Percentiles rank a stretch among this genome's conserved stretches.
These are phyloP conservation scores for Drosophila bocqueti DNA, from an alignment of 1,140 invertebrate genomes.

Conservation along the genomic window DNA sequence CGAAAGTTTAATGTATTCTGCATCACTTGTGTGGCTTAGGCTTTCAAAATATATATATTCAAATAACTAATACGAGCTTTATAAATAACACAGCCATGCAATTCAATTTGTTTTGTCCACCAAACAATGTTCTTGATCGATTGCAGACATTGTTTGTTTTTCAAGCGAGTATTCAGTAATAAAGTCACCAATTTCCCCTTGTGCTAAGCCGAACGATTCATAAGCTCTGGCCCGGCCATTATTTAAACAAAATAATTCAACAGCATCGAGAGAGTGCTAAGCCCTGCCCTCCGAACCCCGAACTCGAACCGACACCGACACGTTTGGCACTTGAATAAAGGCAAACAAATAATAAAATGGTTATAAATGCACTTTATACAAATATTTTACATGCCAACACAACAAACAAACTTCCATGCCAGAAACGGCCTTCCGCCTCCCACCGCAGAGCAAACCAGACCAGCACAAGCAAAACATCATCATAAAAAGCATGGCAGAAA, in stretches of 20 bases:
- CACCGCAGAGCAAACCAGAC: slow-evolving; percentile 15
- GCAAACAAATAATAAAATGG: slow-evolving; percentile 68
- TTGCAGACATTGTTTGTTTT: slow-evolving; percentile 26
- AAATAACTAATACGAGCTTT: slow-evolving; percentile 29
- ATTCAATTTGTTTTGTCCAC: slow-evolving; percentile 21
- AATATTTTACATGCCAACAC: slow-evolving; percentile 67
- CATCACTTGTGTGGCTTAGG: neutral
- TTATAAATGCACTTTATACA: slow-evolving; percentile 68
- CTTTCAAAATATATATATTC: neutral
- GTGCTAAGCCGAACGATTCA: slow-evolving; percentile 37
- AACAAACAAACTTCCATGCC: slow-evolving; percentile 29
- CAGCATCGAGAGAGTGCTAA: slow-evolving; percentile 44
- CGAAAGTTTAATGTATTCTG: neutral
- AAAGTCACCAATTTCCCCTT: slow-evolving; percentile 40
- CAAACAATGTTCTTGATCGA: slow-evolving; percentile 29
- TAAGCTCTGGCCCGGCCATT: slow-evolving; percentile 33
- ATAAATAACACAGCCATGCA: slow-evolving; percentile 16
- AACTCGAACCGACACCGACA: slow-evolving; percentile 11
- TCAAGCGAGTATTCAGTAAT: slow-evolving; percentile 31
- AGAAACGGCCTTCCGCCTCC: neutral
- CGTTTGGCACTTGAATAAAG: slow-evolving; percentile 52
- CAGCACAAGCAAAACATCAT: slow-evolving; percentile 41
- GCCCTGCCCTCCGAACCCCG: slow-evolving; percentile 4
- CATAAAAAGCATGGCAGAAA: slow-evolving; percentile 49
- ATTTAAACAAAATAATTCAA: slow-evolving; percentile 61